phyloP scores from a whole-genome alignment of 2,113 vertebrate species.

The Abramis brama region DNA sequence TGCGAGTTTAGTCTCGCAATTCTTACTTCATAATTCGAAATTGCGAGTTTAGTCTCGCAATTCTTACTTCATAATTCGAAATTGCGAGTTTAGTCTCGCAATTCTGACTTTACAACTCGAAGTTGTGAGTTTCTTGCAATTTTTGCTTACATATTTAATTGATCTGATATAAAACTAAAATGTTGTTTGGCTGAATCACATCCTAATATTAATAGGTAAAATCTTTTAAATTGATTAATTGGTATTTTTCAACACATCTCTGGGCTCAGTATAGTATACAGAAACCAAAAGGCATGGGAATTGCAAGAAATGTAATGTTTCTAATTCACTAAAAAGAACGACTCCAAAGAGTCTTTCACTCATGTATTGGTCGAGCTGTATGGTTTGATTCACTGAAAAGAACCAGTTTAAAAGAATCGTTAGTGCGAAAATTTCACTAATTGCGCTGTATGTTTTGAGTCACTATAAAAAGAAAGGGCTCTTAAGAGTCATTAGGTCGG shows the following conservation, averaged over 20 bases:
- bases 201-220: background rate
- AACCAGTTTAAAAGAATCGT: background rate
- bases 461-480: background rate
- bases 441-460: background rate
- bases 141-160: too few relatives aligned
- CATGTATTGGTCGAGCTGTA: background rate
- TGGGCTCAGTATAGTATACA: background rate
- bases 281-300: background rate
- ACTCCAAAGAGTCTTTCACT: background rate
- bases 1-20: too few relatives aligned
- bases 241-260: background rate
- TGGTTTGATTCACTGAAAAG: background rate
- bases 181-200: background rate
- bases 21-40: too few relatives aligned
- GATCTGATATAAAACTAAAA: slow-evolving; percentile 7
- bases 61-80: too few relatives aligned
- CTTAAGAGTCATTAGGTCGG: background rate
- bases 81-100: too few relatives aligned
- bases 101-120: too few relatives aligned
- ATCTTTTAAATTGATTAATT: background rate
- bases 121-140: too few relatives aligned
- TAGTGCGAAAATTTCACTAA: background rate
- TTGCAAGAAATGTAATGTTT: background rate
- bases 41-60: too few relatives aligned
- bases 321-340: background rate